Percentiles rank a stretch among this genome's conserved stretches.
Conservation (phyloP, 92 coral and sea anemone species). For the Bergia puertoricense region DNA sequence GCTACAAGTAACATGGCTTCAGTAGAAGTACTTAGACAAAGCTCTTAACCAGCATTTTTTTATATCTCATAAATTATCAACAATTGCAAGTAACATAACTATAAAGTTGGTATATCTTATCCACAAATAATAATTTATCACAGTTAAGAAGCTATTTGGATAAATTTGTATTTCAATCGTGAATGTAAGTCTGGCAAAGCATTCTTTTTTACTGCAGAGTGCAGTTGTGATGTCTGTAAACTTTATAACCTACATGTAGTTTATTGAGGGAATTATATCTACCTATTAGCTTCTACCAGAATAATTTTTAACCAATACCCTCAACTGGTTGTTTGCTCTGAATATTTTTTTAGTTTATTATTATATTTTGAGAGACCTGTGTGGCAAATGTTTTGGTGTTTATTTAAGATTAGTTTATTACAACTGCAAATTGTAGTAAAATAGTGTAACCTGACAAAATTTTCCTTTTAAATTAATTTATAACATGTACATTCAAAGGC, state of each 20-base stretch:
- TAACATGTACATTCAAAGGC: background rate
- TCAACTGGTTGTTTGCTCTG: background rate
- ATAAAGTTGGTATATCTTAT: background rate
- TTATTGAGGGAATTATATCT: background rate
- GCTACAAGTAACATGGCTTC: background rate
- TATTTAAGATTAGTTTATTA: too few relatives aligned
- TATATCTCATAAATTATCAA: too few relatives aligned
- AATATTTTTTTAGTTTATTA: background rate
- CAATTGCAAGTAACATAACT: background rate
- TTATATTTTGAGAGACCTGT: background rate
- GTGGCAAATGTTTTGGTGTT: background rate
- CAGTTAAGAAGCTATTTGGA: background rate
- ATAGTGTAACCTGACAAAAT: background rate
- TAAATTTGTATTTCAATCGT: background rate
- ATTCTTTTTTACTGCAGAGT: background rate
- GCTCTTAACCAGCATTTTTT: background rate
- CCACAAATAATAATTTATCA: background rate
- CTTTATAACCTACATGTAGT: too few relatives aligned
- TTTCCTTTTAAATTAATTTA: background rate
- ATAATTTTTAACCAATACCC: background rate
- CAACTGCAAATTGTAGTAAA: background rate
- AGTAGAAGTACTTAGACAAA: background rate
- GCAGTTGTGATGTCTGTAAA: background rate
- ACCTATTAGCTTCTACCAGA: background rate
- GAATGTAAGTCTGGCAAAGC: background rate